These are phyloP conservation scores for Tetragnatha montana DNA, from an alignment of 2,888 invertebrate species.

Conservation along the genomic window DNA sequence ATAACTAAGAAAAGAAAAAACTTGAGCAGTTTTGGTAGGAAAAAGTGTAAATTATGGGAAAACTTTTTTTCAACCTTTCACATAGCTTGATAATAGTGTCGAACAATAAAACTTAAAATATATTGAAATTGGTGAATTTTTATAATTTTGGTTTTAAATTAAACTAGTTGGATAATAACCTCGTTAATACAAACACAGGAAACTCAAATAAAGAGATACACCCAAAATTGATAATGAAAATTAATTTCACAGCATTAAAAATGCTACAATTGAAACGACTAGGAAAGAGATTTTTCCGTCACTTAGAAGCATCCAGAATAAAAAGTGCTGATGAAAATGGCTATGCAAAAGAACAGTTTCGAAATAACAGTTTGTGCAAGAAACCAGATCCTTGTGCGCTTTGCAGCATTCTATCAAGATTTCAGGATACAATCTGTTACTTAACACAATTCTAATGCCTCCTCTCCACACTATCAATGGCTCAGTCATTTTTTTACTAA, in stretches of 20 bases:
- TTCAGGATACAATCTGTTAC: slow-evolving; percentile 17
- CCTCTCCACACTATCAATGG: not conserved
- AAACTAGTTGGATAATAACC: not conserved
- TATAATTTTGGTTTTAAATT: no score
- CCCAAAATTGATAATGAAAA: not conserved
- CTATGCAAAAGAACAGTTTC: slow-evolving; percentile 45
- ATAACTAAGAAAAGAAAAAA: no score
- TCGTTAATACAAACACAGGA: not conserved
- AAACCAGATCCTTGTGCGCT: slow-evolving; percentile 57
- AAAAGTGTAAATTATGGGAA: no score
- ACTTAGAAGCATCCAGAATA: not conserved
- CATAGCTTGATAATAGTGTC: no score
- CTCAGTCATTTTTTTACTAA: not conserved
- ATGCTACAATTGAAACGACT: no score
- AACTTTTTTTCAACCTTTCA: no score
- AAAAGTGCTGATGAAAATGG: not conserved
- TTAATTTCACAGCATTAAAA: no score
- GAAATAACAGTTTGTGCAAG: slow-evolving; percentile 26
- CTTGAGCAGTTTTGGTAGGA: no score
- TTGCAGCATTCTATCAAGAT: slow-evolving; percentile 51
- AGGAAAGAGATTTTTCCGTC: no score
- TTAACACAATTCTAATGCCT: not conserved
- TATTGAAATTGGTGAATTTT: no score
- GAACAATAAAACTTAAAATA: no score
- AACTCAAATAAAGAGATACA: not conserved